Percentiles rank a stretch among this genome's conserved stretches.
phyloP scores from a whole-genome alignment of 2,888 invertebrate species.

The Neoitamus cyanurus region DNA sequence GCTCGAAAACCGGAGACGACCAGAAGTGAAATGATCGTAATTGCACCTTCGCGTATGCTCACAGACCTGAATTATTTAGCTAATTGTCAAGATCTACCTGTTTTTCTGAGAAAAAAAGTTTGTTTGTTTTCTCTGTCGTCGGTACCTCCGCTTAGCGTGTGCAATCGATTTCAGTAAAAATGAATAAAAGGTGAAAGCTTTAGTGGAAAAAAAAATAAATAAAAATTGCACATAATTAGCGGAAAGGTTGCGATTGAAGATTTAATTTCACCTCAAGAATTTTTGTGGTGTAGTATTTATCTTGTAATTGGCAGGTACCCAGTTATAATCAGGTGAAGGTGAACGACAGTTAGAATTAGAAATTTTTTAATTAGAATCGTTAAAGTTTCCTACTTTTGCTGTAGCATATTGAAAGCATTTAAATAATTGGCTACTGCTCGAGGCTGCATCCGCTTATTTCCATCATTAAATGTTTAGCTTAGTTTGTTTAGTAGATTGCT shows the following conservation, averaged over 20 bases:
- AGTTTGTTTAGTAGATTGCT: background rate
- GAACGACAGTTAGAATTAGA: background rate
- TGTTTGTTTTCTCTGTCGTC: background rate
- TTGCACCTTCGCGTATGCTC: background rate
- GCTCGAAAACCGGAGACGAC: background rate
- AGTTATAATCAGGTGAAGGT: background rate
- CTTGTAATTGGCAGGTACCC: background rate
- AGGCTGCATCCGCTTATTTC: background rate
- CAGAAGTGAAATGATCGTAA: conserved; percentile 11
- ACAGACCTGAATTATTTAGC: background rate
- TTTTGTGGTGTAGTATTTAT: conserved; percentile 11
- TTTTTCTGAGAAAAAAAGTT: background rate
- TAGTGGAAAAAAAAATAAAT: background rate
- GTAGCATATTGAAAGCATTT: background rate
- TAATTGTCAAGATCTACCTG: conserved; percentile 7
- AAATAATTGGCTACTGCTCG: background rate
- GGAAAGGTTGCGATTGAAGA: background rate
- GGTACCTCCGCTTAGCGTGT: background rate
- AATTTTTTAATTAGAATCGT: background rate
- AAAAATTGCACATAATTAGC: background rate
- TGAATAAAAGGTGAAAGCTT: conserved; percentile 22
- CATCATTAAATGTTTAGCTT: background rate
- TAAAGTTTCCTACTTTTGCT: background rate
- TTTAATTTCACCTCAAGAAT: conserved; percentile 9
- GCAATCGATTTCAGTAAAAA: conserved; percentile 2